Evolutionary conservation across 2,797 vertebrate genomes (phyloP).

Genomic region (Macropus fuliginosus): DNA sequence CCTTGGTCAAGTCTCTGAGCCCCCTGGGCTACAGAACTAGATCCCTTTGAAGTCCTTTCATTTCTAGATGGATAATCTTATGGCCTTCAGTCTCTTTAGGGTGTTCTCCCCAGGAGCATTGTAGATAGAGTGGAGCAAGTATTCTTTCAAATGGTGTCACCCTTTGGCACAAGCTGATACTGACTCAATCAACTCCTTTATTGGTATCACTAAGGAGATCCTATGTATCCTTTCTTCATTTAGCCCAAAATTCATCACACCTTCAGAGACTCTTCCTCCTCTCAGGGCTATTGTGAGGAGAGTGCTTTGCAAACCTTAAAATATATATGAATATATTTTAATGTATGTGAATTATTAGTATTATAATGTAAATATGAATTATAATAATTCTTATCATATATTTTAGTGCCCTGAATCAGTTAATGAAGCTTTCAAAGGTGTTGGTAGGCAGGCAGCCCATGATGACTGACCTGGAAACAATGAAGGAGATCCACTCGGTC

Average conservation of each 20-base stretch:
- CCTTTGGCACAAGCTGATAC: not conserved
- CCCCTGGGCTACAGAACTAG: not conserved
- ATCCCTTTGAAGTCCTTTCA: not conserved
- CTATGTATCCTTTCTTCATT: not conserved
- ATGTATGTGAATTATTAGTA: not conserved
- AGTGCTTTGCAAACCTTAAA: not conserved
- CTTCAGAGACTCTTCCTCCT: not conserved
- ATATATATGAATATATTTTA: not conserved
- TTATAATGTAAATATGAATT: not conserved
- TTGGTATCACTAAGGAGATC: not conserved
- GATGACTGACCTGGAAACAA: slow-evolving; percentile 41
- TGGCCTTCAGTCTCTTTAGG: not conserved
- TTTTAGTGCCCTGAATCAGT: not conserved
- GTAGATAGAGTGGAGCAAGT: not conserved
- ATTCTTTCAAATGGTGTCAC: not conserved
- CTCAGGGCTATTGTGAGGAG: not conserved
- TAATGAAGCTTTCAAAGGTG: not conserved
- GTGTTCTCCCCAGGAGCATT: not conserved
- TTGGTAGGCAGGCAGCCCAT: not conserved
- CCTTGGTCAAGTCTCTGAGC: not conserved
- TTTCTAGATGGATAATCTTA: not conserved
- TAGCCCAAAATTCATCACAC: not conserved
- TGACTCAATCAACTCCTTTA: not conserved
- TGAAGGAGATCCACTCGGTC: not conserved
- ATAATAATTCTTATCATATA: not conserved